Evolutionary conservation across 2,113 vertebrate genomes (phyloP).

Genomic region (Hyaena hyaena): DNA sequence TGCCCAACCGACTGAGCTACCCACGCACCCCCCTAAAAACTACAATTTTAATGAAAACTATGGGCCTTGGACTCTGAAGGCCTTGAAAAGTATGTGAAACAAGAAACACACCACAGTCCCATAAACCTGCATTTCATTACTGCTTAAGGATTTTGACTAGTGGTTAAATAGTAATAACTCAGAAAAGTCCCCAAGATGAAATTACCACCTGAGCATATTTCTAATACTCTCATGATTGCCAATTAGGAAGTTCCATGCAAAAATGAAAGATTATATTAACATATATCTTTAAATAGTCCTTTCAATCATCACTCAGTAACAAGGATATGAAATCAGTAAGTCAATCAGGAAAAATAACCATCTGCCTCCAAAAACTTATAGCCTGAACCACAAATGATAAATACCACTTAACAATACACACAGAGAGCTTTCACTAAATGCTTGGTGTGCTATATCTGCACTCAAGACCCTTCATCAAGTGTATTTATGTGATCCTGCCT

Average conservation of each 20-base stretch:
- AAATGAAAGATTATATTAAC: constrained; percentile 16
- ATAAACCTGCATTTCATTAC: background rate
- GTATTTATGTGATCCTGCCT: background rate
- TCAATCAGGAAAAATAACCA: constrained; percentile 36
- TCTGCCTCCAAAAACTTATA: background rate
- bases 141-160: constrained; percentile 30
- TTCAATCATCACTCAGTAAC: background rate
- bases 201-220: background rate
- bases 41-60: constrained; percentile 13
- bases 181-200: constrained; percentile 6
- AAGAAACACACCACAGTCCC: background rate
- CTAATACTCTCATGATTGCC: background rate
- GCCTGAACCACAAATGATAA: constrained; percentile 33
- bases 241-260: constrained; percentile 6
- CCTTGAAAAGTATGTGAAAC: constrained; percentile 46
- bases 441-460: background rate
- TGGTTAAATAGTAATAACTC: background rate
- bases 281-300: background rate
- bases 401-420: background rate
- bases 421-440: background rate
- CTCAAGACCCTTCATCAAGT: background rate
- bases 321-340: background rate
- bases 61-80: background rate
- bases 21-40: background rate
- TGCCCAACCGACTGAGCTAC: no score